Base-by-base conservation (phyloP, 2,113 vertebrate species). In the Nerophis lumbriciformis region DNA sequence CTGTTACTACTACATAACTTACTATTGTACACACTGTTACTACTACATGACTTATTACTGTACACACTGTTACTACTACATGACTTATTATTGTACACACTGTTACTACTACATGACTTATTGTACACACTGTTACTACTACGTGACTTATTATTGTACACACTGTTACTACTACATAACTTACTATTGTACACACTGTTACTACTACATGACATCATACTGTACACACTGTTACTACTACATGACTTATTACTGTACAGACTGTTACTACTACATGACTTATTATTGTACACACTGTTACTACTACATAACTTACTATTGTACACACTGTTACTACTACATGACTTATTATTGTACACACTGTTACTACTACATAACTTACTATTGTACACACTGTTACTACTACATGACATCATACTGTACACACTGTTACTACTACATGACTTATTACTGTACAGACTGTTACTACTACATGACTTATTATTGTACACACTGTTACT, bases 371-470 rank as follows among this genome's bases (percentile, higher is more conserved):
- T 73, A 73, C 59, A 68, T 55, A 65, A 79, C 76, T 67, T 8
- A 39, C 2, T 7, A 39, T 3, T 39, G 38, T 39, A 39, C 38
- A 39, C 38, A 39, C 28, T 39, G 38, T 7, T 7, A 8, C 38
- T 7, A 39, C 38, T 7, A 39, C 38, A 39, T 8, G 6, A 39
- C 6, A 6, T 1, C 45, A 67, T 70, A 39, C 28, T 28, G 28
- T 39, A 73, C 68, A 63, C 48, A 55, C 62, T 78, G 72, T 65
- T 80, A 74, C 72, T 66, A 74, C 62, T 51, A 28, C 35, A 53
- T 38, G 58, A 65, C 42, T 16, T 49, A 53, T 48, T 49, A 6
- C 67, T 69, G 65, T 39, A 39, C 38, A 39, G n/a, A 49, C 48
- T 39, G 6, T 6, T 39, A 39, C 38, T 39, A 7, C 38, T 39